These are phyloP conservation scores for Lacerta bilineata DNA, from an alignment of 2,797 vertebrate species.

Conservation along the genomic window DNA sequence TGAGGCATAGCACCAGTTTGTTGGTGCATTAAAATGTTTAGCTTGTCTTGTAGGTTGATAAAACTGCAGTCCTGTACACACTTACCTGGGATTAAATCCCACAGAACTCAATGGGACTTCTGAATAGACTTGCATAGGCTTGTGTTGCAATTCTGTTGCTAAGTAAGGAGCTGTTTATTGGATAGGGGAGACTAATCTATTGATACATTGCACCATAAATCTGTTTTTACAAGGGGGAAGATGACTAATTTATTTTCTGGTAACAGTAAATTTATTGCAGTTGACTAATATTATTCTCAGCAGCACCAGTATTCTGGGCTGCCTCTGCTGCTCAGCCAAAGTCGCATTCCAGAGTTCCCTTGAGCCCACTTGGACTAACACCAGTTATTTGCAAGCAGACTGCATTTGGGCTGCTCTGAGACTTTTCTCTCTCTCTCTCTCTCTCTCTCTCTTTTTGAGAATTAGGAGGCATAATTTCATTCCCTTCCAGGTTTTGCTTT, in stretches of 20 bases:
- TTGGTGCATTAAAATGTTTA: conserved; percentile 52
- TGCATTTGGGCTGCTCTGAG: neutral
- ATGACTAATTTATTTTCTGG: neutral
- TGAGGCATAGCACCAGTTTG: conserved; percentile 30
- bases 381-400: neutral
- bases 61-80: neutral
- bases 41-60: conserved; percentile 50
- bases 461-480: neutral
- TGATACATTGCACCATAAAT: conserved; percentile 59
- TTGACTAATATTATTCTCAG: neutral
- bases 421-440: neutral
- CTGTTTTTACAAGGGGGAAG: neutral
- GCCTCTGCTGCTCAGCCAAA: neutral
- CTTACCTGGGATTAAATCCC: neutral
- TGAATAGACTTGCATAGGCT: neutral
- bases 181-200: conserved; percentile 53
- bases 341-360: too few species aligned
- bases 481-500: neutral
- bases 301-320: neutral
- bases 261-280: neutral
- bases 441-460: neutral
- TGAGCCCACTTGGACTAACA: neutral
- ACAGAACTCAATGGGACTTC: neutral
- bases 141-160: conserved; percentile 51
- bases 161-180: conserved; percentile 33